Conservation (phyloP, 30 jellyfish, hydroid and myxozoan species). For the Aurelia coerulea region DNA sequence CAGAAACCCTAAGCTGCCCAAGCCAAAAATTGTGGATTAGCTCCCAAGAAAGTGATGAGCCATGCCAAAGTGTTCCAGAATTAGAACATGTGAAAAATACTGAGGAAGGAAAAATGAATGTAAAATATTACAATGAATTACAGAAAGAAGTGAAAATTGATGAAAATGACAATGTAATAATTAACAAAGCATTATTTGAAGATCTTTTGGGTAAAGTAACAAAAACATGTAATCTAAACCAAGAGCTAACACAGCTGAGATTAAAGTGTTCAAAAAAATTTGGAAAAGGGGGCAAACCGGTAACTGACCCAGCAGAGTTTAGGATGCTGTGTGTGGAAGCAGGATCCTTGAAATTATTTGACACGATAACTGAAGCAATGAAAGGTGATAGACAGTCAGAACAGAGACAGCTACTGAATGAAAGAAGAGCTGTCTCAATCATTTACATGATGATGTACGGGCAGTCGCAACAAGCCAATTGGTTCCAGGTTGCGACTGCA, state of each 20-base stretch:
- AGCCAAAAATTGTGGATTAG: conserved; percentile 24
- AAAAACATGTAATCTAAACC: not conserved
- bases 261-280: conserved; percentile 5
- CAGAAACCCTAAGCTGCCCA: conserved; percentile 1
- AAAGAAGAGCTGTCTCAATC: conserved; percentile 23
- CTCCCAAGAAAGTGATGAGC: conserved; percentile 22
- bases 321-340: conserved; percentile 18
- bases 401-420: conserved; percentile 1
- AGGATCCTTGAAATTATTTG: conserved; percentile 9
- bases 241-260: not conserved
- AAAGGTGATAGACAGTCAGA: conserved; percentile 4
- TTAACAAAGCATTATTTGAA: no score
- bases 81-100: no score
- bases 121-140: no score
- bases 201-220: no score
- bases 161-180: no score
- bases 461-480: conserved; percentile 33
- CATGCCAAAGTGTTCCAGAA: no score
- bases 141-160: no score
- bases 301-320: conserved; percentile 21
- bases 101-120: no score
- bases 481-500: conserved; percentile 35
- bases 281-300: conserved; percentile 29
- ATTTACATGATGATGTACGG: conserved; percentile 25
- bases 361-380: conserved; percentile 8